Base-by-base conservation (phyloP, 1,140 invertebrate genomes). In the Diachasma alloeum region DNA sequence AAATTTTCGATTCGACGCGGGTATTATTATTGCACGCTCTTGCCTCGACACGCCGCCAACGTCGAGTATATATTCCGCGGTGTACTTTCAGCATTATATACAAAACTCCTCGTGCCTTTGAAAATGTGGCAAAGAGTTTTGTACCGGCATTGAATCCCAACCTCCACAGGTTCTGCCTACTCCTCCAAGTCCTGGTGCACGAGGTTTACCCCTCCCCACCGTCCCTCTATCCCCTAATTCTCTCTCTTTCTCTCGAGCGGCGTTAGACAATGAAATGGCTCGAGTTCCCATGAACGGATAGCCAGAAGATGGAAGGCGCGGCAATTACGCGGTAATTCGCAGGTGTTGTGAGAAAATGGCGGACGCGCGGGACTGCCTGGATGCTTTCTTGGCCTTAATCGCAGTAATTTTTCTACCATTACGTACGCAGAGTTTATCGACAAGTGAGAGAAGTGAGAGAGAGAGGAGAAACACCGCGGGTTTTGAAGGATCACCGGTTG, bases 251-350 rank as follows among this genome's bases (percentile, higher is more conserved):
- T 59, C 70, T 17, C 74, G 42, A 53, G 24, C 71, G 73, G 71
- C 77, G 80, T 84, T 85, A 87, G 83, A 87, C 86, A 87, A 87
- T 87, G 83, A 87, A 85, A 81, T 75, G 83, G 82, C 81, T 82
- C 81, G 80, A 83, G 84, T 88, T 88, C 87, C 84, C 87, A 88
- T 87, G 86, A 84, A 87, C 83, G 84, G 59, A 86, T 85, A 83
- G 85, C 80, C 82, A 80, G 84, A 83, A 80, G 83, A 85, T 85
- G 83, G 83, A 84, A 83, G 84, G 83, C 81, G 84, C 83, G 83
- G 86, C 86, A 88, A 88, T 88, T 88, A 88, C 87, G 86, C 86
- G 84, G 82, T 88, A 88, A 88, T 88, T 88, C 86, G 85, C 87
- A 87, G 87, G 86, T 88, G 87, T 87, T 88, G 87, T 85, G 86